Evolutionary conservation across 1,140 invertebrate genomes (phyloP).

Genomic region (Manduca sexta): DNA sequence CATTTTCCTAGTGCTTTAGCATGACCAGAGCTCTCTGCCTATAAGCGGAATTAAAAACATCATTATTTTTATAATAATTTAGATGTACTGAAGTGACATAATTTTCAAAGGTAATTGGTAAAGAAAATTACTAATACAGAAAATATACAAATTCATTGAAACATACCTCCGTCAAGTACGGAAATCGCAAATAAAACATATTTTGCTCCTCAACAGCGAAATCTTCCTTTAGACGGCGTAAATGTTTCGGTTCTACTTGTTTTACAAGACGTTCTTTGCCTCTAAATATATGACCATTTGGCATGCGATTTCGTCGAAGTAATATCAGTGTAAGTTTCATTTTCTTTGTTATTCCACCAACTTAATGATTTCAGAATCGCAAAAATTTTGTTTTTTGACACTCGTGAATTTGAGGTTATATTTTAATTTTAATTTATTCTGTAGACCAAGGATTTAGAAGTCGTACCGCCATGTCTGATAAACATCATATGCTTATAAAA

Average conservation of each 20-base stretch:
- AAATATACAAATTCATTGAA: not conserved
- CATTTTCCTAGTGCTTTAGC: constrained; percentile 51
- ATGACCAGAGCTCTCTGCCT: constrained; percentile 58
- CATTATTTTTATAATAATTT: no score
- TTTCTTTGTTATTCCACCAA: constrained; percentile 7
- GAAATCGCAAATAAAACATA: constrained; percentile 60
- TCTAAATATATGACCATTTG: constrained; percentile 60
- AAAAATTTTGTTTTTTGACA: not conserved
- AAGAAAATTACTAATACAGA: no score
- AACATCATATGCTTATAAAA: no score
- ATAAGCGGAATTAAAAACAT: constrained; percentile 20
- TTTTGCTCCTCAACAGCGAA: constrained; percentile 60
- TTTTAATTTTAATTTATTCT: no score
- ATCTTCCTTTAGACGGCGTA: constrained; percentile 32
- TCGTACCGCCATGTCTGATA: no score
- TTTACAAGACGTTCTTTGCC: constrained; percentile 59
- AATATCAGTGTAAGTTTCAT: constrained; percentile 51
- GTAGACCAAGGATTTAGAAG: no score
- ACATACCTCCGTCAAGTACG: constrained; percentile 55
- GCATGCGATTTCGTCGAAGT: constrained; percentile 50
- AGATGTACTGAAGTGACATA: no score
- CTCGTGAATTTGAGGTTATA: no score
- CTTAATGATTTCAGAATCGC: not conserved
- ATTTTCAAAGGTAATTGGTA: no score
- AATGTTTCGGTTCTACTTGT: constrained; percentile 48